A percentile compares a stretch with the other conserved stretches of the same genome.
These are phyloP conservation scores for Meleagris gallopavo DNA, from an alignment of 2,113 vertebrate genomes.

Conservation along the genomic window DNA sequence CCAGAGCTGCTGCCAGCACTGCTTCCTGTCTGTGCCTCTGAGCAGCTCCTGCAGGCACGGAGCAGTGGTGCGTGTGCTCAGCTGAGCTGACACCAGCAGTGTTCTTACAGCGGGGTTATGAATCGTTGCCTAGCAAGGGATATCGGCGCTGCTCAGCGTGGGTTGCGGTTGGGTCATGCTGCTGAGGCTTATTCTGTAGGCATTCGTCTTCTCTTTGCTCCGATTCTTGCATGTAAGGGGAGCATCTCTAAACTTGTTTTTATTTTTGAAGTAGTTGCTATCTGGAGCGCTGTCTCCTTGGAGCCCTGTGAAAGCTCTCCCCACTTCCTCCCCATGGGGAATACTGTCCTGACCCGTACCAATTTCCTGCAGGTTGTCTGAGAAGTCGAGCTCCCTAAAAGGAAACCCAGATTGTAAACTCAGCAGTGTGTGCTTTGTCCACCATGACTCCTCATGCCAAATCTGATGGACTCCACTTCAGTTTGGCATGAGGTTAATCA, in stretches of 20 bases:
- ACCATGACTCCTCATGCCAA: fast-evolving
- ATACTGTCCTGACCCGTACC: fast-evolving
- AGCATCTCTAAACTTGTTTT: background rate
- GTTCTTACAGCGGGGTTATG: fast-evolving
- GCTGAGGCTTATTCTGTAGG: background rate
- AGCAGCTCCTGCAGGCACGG: background rate
- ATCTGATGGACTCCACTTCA: fast-evolving
- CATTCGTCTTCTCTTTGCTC: background rate
- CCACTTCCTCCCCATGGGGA: fast-evolving
- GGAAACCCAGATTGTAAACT: background rate
- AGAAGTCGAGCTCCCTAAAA: background rate
- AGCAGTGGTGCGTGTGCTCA: fast-evolving
- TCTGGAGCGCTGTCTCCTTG: background rate
- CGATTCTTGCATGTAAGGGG: background rate
- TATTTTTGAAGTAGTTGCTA: background rate
- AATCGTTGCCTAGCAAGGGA: fast-evolving
- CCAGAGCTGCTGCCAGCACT: background rate
- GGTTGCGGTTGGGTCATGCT: background rate
- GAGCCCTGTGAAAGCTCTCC: background rate
- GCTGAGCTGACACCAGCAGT: background rate
- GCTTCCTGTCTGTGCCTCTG: fast-evolving
- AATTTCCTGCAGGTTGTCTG: background rate
- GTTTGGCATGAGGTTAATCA: fast-evolving
- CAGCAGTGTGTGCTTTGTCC: fast-evolving
- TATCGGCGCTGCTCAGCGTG: background rate